Conservation (phyloP, 2,797 vertebrate species). For the Crenichthys baileyi region DNA sequence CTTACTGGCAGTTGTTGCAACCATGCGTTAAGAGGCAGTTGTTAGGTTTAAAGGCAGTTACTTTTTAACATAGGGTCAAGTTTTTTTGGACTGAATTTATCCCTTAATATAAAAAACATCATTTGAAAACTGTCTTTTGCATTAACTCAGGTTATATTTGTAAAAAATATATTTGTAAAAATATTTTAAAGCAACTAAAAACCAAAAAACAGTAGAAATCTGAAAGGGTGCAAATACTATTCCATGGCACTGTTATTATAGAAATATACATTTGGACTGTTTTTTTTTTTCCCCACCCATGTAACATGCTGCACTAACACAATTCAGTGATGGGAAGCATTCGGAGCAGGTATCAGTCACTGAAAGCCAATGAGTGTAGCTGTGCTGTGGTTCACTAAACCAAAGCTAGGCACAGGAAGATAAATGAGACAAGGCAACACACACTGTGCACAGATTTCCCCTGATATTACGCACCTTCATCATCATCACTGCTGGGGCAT, state of each 20-base stretch:
- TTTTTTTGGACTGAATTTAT: neutral
- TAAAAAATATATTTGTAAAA: no score
- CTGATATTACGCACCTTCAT: constrained; percentile 62
- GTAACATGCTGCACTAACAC: constrained; percentile 9
- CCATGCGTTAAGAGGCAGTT: neutral
- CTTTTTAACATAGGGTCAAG: neutral
- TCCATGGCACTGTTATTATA: neutral
- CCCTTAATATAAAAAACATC: neutral
- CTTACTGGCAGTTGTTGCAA: neutral
- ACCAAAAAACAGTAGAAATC: neutral
- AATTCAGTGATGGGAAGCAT: constrained; percentile 10
- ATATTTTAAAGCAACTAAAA: no score
- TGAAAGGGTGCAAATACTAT: neutral
- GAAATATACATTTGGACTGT: constrained; percentile 5
- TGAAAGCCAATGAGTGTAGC: constrained; percentile 31
- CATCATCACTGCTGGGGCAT: constrained; percentile 60
- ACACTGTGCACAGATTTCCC: constrained; percentile 55
- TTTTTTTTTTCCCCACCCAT: neutral
- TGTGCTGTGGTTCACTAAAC: constrained; percentile 29
- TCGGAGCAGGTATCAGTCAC: constrained; percentile 14
- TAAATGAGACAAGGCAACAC: constrained; percentile 54
- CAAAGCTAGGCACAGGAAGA: constrained; percentile 36
- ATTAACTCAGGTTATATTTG: neutral
- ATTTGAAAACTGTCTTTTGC: neutral
- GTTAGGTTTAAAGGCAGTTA: neutral